Evolutionary conservation across 2,888 invertebrate species (phyloP), one percentile per base, ranked within the genome.

Genomic region (Ceriagrion tenellum): DNA sequence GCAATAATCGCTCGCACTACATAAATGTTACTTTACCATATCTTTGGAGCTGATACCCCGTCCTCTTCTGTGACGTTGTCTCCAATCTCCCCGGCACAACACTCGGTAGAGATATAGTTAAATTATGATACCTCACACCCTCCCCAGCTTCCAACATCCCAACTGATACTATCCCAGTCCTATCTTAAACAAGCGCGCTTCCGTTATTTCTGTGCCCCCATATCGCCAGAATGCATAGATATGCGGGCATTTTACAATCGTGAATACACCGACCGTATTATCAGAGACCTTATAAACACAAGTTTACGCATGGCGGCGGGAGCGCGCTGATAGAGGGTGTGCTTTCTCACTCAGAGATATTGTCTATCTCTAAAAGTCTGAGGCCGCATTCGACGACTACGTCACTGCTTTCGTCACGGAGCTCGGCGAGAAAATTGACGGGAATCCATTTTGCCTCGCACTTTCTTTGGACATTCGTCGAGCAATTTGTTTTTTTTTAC

Each of bases 11-110:
- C 93, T 13, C 30, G 30, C 63, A 47, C 93, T 47, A 93, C 74
- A 69, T 93, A 93, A 93, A 93, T 93, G 93, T 93, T 93, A 93
- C 93, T 63, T 74, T 93, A 69, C 93, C 93, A 55, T 93, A 93
- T 93, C 93, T 93, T 91, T 47, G 93, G n/a, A 16, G 81, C 55
- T 74, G 93, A 93, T 93, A 93, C 69, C 63, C 40, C 69, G 18
- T 47, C 63, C 16, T 63, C 69, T 55, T 47, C 40, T 93, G n/a
- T n/a, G 59, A 47, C 40, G 47, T 40, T 20, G 63, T 63, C 93
- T 93, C 69, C 93, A 93, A 93, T 93, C 93, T 93, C 56, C 23
- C 63, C 91, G 63, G 35, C 91, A 69, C 47, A 93, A 69, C 93
- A 93, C 93, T 26, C 93, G 47, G 93, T 74, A 69, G 91, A 91